Percentiles rank a stretch among this genome's conserved stretches.
phyloP scores from a whole-genome alignment of 2,113 vertebrate species.

The Crotophaga sulcirostris region DNA sequence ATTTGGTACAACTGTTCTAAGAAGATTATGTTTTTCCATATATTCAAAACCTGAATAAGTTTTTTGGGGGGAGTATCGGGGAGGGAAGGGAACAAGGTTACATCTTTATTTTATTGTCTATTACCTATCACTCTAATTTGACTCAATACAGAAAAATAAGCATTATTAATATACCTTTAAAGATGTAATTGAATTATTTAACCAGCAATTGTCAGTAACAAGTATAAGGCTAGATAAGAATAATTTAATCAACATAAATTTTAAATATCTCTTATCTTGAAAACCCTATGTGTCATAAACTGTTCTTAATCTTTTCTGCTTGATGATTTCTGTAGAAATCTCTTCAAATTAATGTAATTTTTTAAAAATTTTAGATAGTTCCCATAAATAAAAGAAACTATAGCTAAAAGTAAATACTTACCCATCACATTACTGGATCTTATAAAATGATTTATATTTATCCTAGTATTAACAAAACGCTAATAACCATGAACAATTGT shows the following conservation, averaged over 20 bases:
- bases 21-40: not conserved
- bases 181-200: not conserved
- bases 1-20: not conserved
- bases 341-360: not conserved
- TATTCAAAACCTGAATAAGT: not conserved
- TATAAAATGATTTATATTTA: not conserved
- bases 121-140: not conserved
- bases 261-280: not conserved
- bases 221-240: not conserved
- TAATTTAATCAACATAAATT: not conserved
- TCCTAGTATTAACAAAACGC: not conserved
- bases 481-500: not conserved
- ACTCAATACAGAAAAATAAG: not conserved
- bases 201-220: not conserved
- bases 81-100: accelerated
- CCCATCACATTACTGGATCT: not conserved
- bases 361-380: not conserved
- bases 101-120: not conserved
- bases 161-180: not conserved
- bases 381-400: not conserved
- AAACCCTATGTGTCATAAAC: not conserved
- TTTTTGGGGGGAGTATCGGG: accelerated
- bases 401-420: not conserved
- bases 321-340: not conserved
- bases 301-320: not conserved